phyloP scores from a whole-genome alignment of 2,113 vertebrate species.

The Glaucomys volans region DNA sequence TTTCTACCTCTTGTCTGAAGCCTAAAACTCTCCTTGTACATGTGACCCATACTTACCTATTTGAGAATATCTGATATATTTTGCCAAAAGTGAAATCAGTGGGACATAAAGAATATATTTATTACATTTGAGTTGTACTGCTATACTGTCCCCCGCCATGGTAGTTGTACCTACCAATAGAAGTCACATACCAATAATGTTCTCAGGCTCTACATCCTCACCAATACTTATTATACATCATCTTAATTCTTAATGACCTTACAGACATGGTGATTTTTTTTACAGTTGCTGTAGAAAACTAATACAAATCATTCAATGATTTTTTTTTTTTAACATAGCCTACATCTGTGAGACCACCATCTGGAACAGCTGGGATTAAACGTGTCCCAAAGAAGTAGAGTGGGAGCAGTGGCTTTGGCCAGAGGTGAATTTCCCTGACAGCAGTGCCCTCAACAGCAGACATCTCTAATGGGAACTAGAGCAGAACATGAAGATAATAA shows the following conservation, averaged over 20 bases:
- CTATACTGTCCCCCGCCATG: background rate
- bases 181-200: no score
- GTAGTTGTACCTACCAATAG: background rate
- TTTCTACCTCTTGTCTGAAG: background rate
- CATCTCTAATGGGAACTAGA: background rate
- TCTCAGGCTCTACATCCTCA: background rate
- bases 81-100: background rate
- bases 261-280: no score
- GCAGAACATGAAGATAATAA: background rate
- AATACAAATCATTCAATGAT: background rate
- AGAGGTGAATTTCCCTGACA: background rate
- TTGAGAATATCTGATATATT: background rate
- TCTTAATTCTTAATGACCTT: background rate
- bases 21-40: background rate
- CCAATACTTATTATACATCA: background rate
- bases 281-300: no score
- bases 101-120: background rate
- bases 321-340: background rate
- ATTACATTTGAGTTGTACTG: background rate
- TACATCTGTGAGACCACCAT: background rate
- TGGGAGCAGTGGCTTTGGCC: no score
- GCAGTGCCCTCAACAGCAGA: background rate
- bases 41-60: background rate
- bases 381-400: background rate
- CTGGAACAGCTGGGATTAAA: background rate